phyloP scores from a whole-genome alignment of 1,140 invertebrate genomes.

The Cecropterus lyciades region DNA sequence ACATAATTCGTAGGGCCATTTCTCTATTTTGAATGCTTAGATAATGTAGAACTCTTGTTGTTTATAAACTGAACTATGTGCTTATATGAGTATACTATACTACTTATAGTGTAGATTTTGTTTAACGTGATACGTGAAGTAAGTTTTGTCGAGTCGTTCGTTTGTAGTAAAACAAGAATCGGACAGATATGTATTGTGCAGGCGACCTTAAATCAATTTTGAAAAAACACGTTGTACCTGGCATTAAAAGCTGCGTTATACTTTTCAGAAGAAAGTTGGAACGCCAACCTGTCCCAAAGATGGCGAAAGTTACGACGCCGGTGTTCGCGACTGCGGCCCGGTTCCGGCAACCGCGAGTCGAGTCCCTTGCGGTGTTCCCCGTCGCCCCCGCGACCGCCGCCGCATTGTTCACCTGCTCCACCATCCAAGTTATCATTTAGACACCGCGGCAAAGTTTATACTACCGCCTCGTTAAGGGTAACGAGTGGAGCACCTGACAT shows the following conservation, averaged over 20 bases:
- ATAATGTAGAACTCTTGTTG: too few species aligned
- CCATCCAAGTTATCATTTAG: slow-evolving; percentile 79
- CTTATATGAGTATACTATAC: too few species aligned
- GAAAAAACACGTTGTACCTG: background rate
- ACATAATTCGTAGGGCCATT: too few species aligned
- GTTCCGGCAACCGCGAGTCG: slow-evolving; percentile 79
- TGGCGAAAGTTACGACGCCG: slow-evolving; percentile 88
- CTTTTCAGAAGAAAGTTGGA: slow-evolving; percentile 89
- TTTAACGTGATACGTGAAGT: too few species aligned
- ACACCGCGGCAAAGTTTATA: slow-evolving; percentile 84
- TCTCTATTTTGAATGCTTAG: too few species aligned
- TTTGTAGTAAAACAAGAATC: too few species aligned
- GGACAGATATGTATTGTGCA: too few species aligned
- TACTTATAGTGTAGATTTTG: too few species aligned
- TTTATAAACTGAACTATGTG: too few species aligned
- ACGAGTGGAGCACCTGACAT: slow-evolving; percentile 87
- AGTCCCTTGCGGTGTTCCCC: slow-evolving; percentile 82
- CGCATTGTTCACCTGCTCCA: slow-evolving; percentile 70
- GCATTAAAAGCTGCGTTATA: slow-evolving; percentile 29
- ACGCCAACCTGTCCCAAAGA: slow-evolving; percentile 89
- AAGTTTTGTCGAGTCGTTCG: too few species aligned
- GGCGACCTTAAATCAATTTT: too few species aligned
- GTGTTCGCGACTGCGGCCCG: slow-evolving; percentile 86
- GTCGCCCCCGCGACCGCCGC: slow-evolving; percentile 76
- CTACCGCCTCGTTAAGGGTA: slow-evolving; percentile 86